phyloP scores from a whole-genome alignment of 2,888 invertebrate genomes.

The Dolichopus griseipennis region DNA sequence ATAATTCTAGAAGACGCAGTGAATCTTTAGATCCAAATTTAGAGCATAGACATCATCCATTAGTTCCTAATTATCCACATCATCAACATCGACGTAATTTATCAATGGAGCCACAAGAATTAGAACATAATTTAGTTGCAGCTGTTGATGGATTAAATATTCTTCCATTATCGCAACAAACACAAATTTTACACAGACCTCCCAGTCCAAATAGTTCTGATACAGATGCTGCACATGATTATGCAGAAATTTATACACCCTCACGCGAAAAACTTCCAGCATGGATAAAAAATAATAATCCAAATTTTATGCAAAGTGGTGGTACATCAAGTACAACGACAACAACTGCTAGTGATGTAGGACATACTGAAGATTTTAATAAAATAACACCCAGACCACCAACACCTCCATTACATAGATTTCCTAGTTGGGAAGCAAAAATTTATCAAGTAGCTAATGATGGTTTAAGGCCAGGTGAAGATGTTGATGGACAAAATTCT shows the following conservation, averaged over 20 bases:
- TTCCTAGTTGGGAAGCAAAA: conserved; percentile 92
- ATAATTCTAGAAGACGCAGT: conserved; percentile 39
- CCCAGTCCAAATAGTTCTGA: conserved; percentile 51
- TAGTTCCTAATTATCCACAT: conserved; percentile 36
- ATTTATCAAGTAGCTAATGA: conserved; percentile 78
- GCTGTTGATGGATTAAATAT: conserved; percentile 49
- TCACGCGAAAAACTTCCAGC: conserved; percentile 64
- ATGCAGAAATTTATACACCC: conserved; percentile 89
- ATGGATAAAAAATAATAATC: conserved; percentile 47
- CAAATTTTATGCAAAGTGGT: conserved; percentile 44
- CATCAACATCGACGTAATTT: conserved; percentile 42
- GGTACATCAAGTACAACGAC: conserved; percentile 48
- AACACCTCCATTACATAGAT: conserved; percentile 83
- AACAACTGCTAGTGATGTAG: conserved; percentile 39
- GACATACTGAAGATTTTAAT: conserved; percentile 25
- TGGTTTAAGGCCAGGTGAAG: conserved; percentile 45
- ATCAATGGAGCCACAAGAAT: conserved; percentile 43
- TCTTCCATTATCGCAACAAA: conserved; percentile 41
- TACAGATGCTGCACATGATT: conserved; percentile 64
- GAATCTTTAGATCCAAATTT: conserved; percentile 41
- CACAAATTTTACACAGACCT: conserved; percentile 27
- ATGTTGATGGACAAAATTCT: conserved; percentile 35
- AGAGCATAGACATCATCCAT: conserved; percentile 35
- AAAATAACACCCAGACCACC: conserved; percentile 55
- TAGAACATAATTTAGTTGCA: conserved; percentile 49